phyloP scores from a whole-genome alignment of 2,113 vertebrate species.

The Anarhynchus alexandrinus region DNA sequence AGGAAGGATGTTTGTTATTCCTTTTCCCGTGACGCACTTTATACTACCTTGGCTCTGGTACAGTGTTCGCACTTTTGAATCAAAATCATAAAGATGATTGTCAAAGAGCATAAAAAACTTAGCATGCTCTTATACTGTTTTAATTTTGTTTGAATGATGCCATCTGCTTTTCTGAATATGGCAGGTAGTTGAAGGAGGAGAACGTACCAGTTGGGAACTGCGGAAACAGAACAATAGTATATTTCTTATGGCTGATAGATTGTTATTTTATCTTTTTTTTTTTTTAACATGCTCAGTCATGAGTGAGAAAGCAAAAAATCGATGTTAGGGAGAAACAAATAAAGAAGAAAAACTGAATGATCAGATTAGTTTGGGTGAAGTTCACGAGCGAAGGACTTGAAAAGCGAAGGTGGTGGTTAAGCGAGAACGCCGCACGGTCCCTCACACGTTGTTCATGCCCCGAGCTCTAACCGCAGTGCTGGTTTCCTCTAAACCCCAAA shows the following conservation, averaged over 20 bases:
- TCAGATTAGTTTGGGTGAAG: not conserved
- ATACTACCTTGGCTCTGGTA: not conserved
- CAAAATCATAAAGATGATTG: not conserved
- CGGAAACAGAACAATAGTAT: not conserved
- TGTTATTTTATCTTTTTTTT: not conserved
- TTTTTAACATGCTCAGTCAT: not conserved
- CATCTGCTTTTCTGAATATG: slow-evolving; percentile 42
- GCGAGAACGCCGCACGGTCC: not conserved
- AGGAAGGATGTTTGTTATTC: not conserved
- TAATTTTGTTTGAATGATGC: slow-evolving; percentile 45
- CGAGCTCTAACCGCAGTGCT: not conserved
- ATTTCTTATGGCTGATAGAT: not conserved
- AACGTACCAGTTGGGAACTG: not conserved
- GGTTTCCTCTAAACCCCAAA: not conserved
- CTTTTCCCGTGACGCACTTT: not conserved
- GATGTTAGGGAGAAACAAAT: not conserved
- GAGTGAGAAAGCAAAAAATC: slow-evolving; percentile 3
- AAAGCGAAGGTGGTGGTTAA: not conserved
- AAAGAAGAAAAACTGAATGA: not conserved
- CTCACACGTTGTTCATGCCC: not conserved
- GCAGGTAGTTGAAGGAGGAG: not conserved
- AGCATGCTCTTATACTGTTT: slow-evolving; percentile 24
- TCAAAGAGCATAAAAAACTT: slow-evolving; percentile 28
- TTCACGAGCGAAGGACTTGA: not conserved
- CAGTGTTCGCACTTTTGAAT: not conserved